phyloP scores from a whole-genome alignment of 2,888 invertebrate genomes.

The Eretmocerus hayati region DNA sequence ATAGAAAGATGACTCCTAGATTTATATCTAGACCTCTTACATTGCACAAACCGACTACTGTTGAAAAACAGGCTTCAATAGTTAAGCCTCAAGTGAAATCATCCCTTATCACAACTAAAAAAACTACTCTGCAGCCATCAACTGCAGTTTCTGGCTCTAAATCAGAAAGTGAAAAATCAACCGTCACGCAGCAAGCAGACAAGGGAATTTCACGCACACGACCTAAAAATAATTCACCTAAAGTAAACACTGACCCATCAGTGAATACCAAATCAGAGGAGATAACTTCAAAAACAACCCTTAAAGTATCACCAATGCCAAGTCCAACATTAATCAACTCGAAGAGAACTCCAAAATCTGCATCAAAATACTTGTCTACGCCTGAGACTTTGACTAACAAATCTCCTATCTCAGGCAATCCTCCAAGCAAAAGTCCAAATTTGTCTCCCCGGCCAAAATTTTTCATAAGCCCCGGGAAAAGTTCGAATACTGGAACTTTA shows the following conservation, averaged over 20 bases:
- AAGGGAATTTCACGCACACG: too few species aligned
- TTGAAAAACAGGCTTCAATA: background rate
- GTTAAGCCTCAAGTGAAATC: background rate
- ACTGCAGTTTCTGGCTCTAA: too few species aligned
- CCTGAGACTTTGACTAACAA: background rate
- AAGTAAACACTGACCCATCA: too few species aligned
- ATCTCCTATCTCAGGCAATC: background rate
- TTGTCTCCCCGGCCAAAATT: background rate
- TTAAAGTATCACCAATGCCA: background rate
- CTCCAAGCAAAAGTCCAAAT: background rate
- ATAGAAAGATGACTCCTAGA: conserved; percentile 3
- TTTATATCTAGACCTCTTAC: background rate
- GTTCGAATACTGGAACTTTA: conserved; percentile 1
- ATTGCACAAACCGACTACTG: background rate
- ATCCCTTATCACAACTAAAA: too few species aligned
- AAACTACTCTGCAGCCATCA: too few species aligned
- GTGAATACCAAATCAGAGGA: too few species aligned
- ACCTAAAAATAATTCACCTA: too few species aligned
- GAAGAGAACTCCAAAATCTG: conserved; percentile 1
- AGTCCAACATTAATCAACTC: too few species aligned
- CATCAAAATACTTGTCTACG: too few species aligned
- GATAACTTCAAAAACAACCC: background rate
- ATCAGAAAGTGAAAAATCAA: too few species aligned
- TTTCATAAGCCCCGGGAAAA: conserved; percentile 35
- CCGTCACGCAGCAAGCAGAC: too few species aligned